Percentiles rank a stretch among this genome's conserved stretches.
Conservation (phyloP, 2,113 vertebrate genomes). For the Steatornis caripensis region DNA sequence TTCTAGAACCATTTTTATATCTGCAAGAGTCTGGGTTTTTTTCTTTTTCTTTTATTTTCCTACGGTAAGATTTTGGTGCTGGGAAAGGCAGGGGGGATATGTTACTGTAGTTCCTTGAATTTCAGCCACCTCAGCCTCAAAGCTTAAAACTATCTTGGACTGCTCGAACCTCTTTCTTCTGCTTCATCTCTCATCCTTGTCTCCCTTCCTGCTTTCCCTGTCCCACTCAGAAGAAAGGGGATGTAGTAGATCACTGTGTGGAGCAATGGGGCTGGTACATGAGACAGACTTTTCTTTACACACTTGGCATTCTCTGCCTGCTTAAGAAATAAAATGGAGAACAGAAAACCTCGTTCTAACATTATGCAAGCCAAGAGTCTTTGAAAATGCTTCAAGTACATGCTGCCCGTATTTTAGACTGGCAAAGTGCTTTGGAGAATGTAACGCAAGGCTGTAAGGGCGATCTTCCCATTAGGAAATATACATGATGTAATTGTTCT, state of each 20-base stretch:
- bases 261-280: not conserved
- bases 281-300: not conserved
- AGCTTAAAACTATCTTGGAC: not conserved
- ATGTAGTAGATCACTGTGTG: not conserved
- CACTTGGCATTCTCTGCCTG: not conserved
- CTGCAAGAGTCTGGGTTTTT: too few relatives aligned
- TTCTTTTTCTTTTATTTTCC: too few relatives aligned
- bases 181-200: not conserved
- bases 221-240: not conserved
- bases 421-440: not conserved
- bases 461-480: not conserved
- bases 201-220: not conserved
- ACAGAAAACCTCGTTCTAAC: not conserved
- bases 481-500: not conserved
- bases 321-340: not conserved
- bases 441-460: not conserved
- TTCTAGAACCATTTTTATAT: not conserved
- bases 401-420: not conserved
- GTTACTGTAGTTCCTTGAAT: not conserved
- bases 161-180: not conserved
- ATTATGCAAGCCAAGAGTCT: not conserved
- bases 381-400: not conserved
- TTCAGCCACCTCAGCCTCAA: not conserved
- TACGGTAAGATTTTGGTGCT: too few relatives aligned
- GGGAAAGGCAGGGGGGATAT: not conserved